Percentiles rank a stretch among this genome's conserved stretches.
Conservation (phyloP, 2,113 vertebrate species). For the Procapra przewalskii region DNA sequence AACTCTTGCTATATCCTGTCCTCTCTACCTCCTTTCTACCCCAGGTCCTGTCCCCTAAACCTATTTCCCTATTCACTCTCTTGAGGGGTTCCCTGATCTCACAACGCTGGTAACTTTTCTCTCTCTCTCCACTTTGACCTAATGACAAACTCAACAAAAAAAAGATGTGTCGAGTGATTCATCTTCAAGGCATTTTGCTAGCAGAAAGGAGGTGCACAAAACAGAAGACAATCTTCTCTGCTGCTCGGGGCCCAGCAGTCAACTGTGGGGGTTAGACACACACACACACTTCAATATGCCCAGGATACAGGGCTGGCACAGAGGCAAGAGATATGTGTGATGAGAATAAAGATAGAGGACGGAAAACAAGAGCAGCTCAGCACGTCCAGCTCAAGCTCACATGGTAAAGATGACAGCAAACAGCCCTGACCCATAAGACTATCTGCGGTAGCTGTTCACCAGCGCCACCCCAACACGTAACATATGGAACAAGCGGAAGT, state of each 20-base stretch:
- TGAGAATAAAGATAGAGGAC: neutral
- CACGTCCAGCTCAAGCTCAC: rapidly evolving
- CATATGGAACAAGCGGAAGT: neutral
- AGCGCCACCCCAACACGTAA: neutral
- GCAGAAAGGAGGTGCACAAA: neutral
- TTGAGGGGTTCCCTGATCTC: neutral
- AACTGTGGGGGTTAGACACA: neutral
- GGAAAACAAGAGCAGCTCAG: neutral
- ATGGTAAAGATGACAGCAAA: neutral
- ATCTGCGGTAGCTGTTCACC: rapidly evolving
- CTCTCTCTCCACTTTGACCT: neutral
- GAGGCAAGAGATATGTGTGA: rapidly evolving
- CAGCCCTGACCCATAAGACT: neutral
- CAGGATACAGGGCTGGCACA: neutral
- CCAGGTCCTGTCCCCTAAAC: neutral
- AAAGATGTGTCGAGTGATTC: neutral
- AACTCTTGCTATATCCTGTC: neutral
- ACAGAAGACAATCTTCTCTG: neutral
- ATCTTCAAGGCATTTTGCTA: neutral
- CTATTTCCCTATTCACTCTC: neutral
- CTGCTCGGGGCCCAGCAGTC: neutral
- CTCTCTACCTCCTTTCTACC: neutral
- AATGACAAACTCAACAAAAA: neutral
- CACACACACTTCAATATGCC: neutral
- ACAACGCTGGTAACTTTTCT: neutral